Evolutionary conservation across 2,797 vertebrate genomes (phyloP), one percentile per base, ranked within the genome.

Genomic region (Lithobates sylvaticus): DNA sequence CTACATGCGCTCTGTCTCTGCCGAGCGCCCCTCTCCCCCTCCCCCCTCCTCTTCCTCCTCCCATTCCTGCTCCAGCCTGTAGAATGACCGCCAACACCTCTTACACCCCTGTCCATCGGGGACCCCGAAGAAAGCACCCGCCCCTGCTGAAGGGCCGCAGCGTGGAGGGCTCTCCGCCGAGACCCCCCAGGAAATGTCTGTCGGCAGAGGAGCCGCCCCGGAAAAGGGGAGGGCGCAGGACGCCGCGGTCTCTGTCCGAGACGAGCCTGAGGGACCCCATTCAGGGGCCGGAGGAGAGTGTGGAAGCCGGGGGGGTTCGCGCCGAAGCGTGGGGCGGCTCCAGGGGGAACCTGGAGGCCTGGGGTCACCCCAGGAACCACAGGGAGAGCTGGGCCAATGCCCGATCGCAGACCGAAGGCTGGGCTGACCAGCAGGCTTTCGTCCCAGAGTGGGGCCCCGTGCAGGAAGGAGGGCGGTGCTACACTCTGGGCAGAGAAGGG

Each of bases 221-320:
- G 0, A 2, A 85, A 86, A 10, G 84, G 88, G 81, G 84, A 0
- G 89, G 86, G n/a, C 93, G 93, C 82, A 96, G 94, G 86, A 94
- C 96, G 0, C 94, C 94, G 64, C 93, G 96, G 47, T 96, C 96
- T 0, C 95, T 97, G 88, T 97, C 96, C 0, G 96, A 97, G 89
- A 97, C 96, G 88, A 97, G 96, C 88, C 92, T 96, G 15, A 91
- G 93, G 34, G 88, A 90, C 74, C 70, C 78, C 2, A 79, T 88
- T 87, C 85, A 68, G 4, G 74, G 3, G 10, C 47, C 65, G 1
- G 85, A 82, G 27, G 85, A 81, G 12, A 42, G 7, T 2, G 67
- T 8, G 15, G 85, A 86, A 13, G 27, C 32, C 27, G 96, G 95
- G 86, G 95, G 94, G 85, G n/a, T n/a, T n/a, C 96, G 93, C 65